Percentiles rank a stretch among this genome's conserved stretches.
Evolutionary conservation across 2,113 vertebrate species (phyloP).

Genomic region (Nesogale talazaci): DNA sequence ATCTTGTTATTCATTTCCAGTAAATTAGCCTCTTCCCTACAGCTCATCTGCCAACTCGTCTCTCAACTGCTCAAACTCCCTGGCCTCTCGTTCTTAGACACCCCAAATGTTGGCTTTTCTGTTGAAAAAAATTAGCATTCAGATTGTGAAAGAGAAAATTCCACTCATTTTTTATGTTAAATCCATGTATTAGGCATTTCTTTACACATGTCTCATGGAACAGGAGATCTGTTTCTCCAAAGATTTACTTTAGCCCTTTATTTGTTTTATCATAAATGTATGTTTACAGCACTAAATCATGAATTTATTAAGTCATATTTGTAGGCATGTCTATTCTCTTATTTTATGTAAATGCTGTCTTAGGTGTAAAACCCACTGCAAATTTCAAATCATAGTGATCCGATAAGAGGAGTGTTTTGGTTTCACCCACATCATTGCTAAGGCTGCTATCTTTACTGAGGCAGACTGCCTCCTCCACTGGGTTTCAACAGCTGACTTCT

Average conservation of each 20-base stretch:
- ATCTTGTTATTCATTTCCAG: constrained; percentile 39
- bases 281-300: no score
- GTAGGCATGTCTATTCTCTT: neutral
- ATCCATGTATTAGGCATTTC: neutral
- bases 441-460: neutral
- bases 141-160: neutral
- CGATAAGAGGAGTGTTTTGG: neutral
- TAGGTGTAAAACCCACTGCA: neutral
- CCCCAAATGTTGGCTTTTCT: neutral
- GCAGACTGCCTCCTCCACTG: neutral
- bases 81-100: neutral
- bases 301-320: neutral
- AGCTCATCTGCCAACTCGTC: neutral
- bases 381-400: neutral
- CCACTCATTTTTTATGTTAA: neutral
- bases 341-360: neutral
- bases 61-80: neutral
- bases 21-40: neutral
- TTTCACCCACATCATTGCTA: neutral
- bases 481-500: neutral
- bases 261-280: neutral
- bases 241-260: neutral
- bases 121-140: neutral
- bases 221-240: neutral
- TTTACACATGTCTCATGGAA: neutral